A percentile compares a stretch with the other conserved stretches of the same genome.
Conservation (phyloP, 1,140 invertebrate genomes). For the Antheraea pernyi region DNA sequence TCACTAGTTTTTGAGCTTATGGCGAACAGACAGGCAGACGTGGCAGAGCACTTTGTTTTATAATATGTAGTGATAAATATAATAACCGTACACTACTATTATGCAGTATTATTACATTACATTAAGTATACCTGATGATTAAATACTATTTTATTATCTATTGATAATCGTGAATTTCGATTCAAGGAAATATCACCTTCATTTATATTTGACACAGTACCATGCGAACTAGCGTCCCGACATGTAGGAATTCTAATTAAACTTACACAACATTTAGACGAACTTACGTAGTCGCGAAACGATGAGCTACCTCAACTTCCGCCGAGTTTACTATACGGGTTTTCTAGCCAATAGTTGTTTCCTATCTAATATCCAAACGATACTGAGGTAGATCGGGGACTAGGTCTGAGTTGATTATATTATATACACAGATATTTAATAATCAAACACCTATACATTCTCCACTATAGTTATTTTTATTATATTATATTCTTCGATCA, state of each 20-base stretch:
- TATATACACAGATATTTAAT: background rate
- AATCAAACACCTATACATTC: too few relatives aligned
- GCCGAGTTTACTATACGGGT: conserved; percentile 28
- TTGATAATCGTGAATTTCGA: background rate
- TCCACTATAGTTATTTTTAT: too few relatives aligned
- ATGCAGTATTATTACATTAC: too few relatives aligned
- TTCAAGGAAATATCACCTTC: conserved; percentile 39
- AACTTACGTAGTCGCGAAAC: conserved; percentile 43
- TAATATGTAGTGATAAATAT: too few relatives aligned
- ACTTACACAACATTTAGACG: conserved; percentile 48
- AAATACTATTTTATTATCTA: too few relatives aligned
- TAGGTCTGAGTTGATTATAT: background rate
- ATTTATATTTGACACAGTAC: conserved; percentile 42
- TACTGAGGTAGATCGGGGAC: background rate
- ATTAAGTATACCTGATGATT: too few relatives aligned
- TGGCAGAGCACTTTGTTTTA: too few relatives aligned
- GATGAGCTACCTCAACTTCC: conserved; percentile 46
- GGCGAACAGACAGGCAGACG: too few relatives aligned
- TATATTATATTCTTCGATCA: too few relatives aligned
- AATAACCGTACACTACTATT: too few relatives aligned
- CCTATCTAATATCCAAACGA: background rate
- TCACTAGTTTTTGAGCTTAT: too few relatives aligned
- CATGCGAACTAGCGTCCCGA: conserved; percentile 20
- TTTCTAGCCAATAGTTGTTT: conserved; percentile 22
- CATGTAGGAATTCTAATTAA: conserved; percentile 56